These are phyloP conservation scores for Rutilus rutilus DNA, from an alignment of 2,113 vertebrate genomes.

Conservation along the genomic window DNA sequence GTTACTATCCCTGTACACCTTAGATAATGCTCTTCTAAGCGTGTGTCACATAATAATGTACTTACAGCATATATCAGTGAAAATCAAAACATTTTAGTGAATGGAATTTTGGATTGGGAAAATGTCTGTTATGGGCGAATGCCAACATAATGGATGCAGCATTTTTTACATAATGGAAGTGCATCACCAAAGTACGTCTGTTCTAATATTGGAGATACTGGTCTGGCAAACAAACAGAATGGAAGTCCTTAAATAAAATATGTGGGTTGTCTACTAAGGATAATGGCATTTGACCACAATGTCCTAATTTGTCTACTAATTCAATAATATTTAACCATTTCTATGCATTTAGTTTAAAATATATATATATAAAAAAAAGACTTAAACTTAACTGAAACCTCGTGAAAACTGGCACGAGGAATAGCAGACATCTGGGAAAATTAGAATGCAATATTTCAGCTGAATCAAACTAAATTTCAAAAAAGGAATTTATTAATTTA, in stretches of 20 bases:
- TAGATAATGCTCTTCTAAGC: background rate
- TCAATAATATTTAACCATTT: background rate
- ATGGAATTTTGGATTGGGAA: background rate
- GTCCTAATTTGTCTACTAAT: background rate
- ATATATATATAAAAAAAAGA: no score
- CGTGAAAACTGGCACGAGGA: no score
- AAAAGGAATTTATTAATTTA: background rate
- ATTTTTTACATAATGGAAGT: background rate
- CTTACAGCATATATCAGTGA: background rate
- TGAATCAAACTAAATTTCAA: background rate
- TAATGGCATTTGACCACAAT: background rate
- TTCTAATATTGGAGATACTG: background rate
- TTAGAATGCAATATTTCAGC: background rate
- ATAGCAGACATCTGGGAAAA: background rate
- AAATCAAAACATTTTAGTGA: background rate
- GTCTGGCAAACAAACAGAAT: background rate
- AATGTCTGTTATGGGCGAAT: background rate
- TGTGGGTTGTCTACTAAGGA: background rate
- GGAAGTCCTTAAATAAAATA: background rate
- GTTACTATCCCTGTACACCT: background rate
- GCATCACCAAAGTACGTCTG: background rate
- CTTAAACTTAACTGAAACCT: no score
- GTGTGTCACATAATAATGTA: background rate
- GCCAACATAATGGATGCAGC: background rate
- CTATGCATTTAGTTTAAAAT: no score